Base-by-base conservation (phyloP, 2,888 invertebrate species). In the Drosophila merina region DNA sequence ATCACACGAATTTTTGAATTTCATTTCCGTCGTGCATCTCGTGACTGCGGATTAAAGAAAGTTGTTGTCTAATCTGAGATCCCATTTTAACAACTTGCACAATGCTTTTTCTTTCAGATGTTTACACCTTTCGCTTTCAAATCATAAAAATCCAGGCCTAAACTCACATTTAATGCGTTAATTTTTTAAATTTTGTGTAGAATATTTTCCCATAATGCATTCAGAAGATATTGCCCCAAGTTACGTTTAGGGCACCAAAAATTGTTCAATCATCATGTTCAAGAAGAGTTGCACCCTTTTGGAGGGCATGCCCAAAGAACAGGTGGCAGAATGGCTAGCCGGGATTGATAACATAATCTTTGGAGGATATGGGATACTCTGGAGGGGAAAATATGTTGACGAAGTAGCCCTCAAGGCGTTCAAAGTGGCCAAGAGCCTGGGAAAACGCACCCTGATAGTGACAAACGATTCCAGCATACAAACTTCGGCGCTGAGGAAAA, bases 301-400 rank as follows among this genome's bases (percentile, higher is more conserved):
- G 4, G 42, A 59, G 3, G 55, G 77, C 4, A 3, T 77, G 7
- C 57, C 84, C 9, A 74, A 69, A 9, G 9, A 63, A 6, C 26
- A 71, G 4, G 77, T 81, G 8, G 55, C 51, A 8, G 49, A 85
- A 28, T 85, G 86, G 84, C 9, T 85, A 3, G 49, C 12, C 8
- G 26, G 52, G 1, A 66, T 85, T n/a, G 71, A 84, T 12, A 68
- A 74, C 4, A 25, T 81, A 0, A 57, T 85, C 9, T 79, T 60
- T 30, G 79, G 84, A 51, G 68, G 76, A 0, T 84, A 85, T 55
- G 86, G 86, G 0, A 74, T 85, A 0, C 57, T 85, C 2, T 85
- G 86, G 84, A 62, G 73, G 8, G 73, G 71, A 12, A 50, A 72
- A 6, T 31, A 72, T 4, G 55, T 68, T 0, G 71, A 74, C 0